These are phyloP conservation scores for Hycleus phaleratus DNA, from an alignment of 1,140 invertebrate genomes.

Conservation along the genomic window DNA sequence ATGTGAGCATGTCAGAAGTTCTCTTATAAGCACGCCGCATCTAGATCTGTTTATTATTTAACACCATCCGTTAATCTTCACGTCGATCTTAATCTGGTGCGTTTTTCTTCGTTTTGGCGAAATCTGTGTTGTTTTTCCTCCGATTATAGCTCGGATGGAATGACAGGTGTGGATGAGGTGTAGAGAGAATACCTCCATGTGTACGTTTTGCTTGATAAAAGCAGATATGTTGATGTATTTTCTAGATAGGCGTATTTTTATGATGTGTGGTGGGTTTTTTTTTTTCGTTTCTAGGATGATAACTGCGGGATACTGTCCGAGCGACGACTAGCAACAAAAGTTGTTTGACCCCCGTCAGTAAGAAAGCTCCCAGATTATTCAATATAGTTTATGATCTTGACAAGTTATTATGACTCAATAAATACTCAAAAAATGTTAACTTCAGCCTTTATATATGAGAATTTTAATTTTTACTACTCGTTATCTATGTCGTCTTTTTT, in stretches of 20 bases:
- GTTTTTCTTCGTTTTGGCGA: too few relatives aligned
- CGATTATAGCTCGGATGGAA: too few relatives aligned
- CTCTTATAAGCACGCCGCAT: too few relatives aligned
- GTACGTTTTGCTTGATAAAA: neutral
- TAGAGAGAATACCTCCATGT: too few relatives aligned
- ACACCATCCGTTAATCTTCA: too few relatives aligned
- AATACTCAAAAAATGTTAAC: slow-evolving; percentile 31
- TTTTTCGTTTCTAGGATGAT: neutral
- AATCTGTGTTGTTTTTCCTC: too few relatives aligned
- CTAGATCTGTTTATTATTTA: too few relatives aligned
- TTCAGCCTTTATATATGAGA: slow-evolving; percentile 25
- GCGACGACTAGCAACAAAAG: slow-evolving; percentile 13
- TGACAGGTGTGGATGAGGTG: too few relatives aligned
- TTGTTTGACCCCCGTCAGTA: slow-evolving; percentile 23
- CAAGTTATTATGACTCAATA: slow-evolving; percentile 34
- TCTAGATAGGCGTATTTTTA: slow-evolving; percentile 20
- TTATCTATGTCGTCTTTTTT: slow-evolving; percentile 9
- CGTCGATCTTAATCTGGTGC: too few relatives aligned
- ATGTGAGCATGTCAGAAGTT: too few relatives aligned
- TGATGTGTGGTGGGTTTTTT: slow-evolving; percentile 7
- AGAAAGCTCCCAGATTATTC: slow-evolving; percentile 28
- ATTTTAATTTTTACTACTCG: slow-evolving; percentile 27
- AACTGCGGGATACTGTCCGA: slow-evolving; percentile 15
- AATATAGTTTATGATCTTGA: slow-evolving; percentile 30
- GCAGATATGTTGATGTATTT: neutral